These are phyloP conservation scores for Athripsodes cinereus DNA, from an alignment of 2,888 invertebrate species.

Conservation along the genomic window DNA sequence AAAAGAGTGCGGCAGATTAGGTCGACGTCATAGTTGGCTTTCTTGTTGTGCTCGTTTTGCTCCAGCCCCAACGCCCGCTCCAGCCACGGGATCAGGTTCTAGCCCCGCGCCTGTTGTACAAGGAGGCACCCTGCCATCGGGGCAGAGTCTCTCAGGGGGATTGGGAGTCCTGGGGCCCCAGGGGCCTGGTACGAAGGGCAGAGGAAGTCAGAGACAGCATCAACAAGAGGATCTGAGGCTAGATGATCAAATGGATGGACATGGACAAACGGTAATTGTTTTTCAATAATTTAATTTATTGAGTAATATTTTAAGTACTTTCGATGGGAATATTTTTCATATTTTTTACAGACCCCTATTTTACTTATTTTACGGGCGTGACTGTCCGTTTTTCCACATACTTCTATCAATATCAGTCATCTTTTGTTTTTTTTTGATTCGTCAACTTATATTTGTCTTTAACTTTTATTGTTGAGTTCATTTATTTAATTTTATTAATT, in stretches of 20 bases:
- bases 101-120: conserved; percentile 34
- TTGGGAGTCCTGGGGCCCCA: conserved; percentile 17
- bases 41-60: conserved; percentile 42
- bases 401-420: too few species aligned
- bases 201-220: not conserved
- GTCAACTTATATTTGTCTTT: too few species aligned
- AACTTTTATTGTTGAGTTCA: too few species aligned
- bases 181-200: not conserved
- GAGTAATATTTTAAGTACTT: not conserved
- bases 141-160: conserved; percentile 17
- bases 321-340: too few species aligned
- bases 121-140: conserved; percentile 6
- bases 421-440: too few species aligned
- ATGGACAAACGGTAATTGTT: conserved; percentile 8
- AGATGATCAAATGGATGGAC: conserved; percentile 13
- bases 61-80: conserved; percentile 29
- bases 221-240: conserved; percentile 13
- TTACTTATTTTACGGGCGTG: too few species aligned
- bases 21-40: conserved; percentile 44
- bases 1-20: conserved; percentile 42
- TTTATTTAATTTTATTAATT: too few species aligned
- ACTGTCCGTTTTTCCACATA: too few species aligned
- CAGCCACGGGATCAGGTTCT: conserved; percentile 28
- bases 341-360: too few species aligned
- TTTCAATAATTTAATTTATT: not conserved